Percentiles rank a stretch among this genome's conserved stretches.
Evolutionary conservation across 2,888 invertebrate species (phyloP).

Genomic region (Himalopsyche kuldschensis): DNA sequence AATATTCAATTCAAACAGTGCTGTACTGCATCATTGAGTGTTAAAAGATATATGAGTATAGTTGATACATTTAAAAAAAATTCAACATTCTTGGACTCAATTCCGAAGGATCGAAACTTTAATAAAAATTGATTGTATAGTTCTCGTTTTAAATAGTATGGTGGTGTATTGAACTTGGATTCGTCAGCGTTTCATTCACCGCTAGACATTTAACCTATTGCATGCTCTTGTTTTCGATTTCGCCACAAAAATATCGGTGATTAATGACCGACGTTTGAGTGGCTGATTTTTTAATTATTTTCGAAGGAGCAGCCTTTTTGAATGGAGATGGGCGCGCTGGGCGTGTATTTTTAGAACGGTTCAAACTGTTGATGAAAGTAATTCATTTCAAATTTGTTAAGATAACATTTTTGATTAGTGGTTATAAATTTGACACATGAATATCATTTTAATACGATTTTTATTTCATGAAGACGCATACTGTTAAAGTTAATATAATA

Average conservation of each 20-base stretch:
- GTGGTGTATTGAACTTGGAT: conserved; percentile 5
- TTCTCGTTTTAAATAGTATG: background rate
- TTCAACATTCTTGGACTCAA: too few relatives aligned
- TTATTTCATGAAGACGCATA: too few relatives aligned
- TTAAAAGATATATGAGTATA: too few relatives aligned
- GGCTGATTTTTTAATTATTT: background rate
- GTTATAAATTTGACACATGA: too few relatives aligned
- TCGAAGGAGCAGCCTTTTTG: background rate
- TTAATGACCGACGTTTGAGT: background rate
- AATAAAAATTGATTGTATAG: background rate
- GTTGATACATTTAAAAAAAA: too few relatives aligned
- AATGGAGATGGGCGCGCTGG: background rate
- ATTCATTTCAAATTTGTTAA: too few relatives aligned
- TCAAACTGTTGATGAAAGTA: background rate
- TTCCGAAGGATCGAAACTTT: background rate
- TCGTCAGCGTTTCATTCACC: background rate
- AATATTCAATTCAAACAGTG: too few relatives aligned
- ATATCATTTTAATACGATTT: too few relatives aligned
- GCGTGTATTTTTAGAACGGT: background rate
- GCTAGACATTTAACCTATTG: background rate
- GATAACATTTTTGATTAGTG: too few relatives aligned
- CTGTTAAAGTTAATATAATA: too few relatives aligned
- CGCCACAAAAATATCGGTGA: background rate
- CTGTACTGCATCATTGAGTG: too few relatives aligned
- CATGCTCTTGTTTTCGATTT: background rate